Percentiles rank a stretch among this genome's conserved stretches.
These are phyloP conservation scores for Cryptoprocta ferox DNA, from an alignment of 2,797 vertebrate genomes.

Conservation along the genomic window DNA sequence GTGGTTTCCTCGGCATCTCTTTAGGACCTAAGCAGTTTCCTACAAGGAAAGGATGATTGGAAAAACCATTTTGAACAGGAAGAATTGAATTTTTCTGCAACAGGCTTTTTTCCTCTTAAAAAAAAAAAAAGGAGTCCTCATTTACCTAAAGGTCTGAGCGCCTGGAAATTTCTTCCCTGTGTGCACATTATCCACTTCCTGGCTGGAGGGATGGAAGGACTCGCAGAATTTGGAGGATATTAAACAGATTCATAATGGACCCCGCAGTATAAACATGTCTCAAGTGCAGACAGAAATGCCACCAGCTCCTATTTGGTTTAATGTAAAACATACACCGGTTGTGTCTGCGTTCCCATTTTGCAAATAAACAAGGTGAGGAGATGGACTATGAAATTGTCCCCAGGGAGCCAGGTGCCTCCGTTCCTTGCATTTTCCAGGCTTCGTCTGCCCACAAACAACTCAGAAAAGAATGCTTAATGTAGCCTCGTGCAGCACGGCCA, in stretches of 20 bases:
- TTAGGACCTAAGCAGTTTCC: background rate
- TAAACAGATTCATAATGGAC: constrained; percentile 83
- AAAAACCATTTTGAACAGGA: constrained; percentile 74
- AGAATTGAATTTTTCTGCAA: constrained; percentile 76
- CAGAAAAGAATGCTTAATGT: constrained; percentile 62
- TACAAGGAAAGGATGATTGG: constrained; percentile 43
- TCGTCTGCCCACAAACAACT: constrained; percentile 59
- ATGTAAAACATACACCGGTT: constrained; percentile 78
- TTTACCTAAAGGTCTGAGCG: constrained; percentile 76
- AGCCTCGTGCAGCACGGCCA: constrained; percentile 8
- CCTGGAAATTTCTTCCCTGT: constrained; percentile 76
- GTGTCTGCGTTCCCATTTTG: constrained; percentile 77
- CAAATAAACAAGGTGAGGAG: constrained; percentile 82
- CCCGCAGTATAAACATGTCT: constrained; percentile 79
- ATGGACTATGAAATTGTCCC: constrained; percentile 55
- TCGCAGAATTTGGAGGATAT: constrained; percentile 75
- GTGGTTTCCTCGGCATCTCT: background rate
- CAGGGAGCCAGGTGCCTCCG: constrained; percentile 63
- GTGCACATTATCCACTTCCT: constrained; percentile 81
- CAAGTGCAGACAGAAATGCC: constrained; percentile 81
- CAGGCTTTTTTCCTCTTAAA: background rate
- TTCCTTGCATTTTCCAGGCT: constrained; percentile 50
- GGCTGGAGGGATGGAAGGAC: constrained; percentile 75
- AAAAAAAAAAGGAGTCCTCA: background rate
- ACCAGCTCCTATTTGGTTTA: constrained; percentile 63